Evolutionary conservation across 2,113 vertebrate genomes (phyloP), one percentile per base, ranked within the genome.

Genomic region (Lagopus leucura): DNA sequence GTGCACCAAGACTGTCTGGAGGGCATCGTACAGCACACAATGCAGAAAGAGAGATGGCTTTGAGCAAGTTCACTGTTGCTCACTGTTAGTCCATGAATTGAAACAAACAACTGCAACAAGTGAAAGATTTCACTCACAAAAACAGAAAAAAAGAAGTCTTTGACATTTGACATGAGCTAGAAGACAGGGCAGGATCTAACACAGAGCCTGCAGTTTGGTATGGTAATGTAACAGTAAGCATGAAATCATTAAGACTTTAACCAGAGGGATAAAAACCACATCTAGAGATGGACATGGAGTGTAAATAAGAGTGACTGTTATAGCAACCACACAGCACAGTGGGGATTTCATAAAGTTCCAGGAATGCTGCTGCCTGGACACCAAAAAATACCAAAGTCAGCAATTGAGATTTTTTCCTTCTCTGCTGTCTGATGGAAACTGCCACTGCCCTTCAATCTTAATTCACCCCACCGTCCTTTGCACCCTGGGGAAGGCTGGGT

Each of bases 281-380:
- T 64, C 38, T 81, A 70, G 76, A 74, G 52, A 63, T 36, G 50
- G 54, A 86, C 32, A 50, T 10, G 36, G 45, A 55, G 14, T 55
- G 45, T 57, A 82, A 88, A 38, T 60, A 88, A 67, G 64, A 95
- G 64, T 63, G 85, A 70, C 50, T 88, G 69, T 86, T 77, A 55
- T 0, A 77, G 85, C 69, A 94, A 57, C 72, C 48, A 88, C 79
- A 88, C 27, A 48, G 42, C 40, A 66, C 34, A 19, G 0, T 16
- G 21, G 28, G 72, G 38, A 85, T 82, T 90, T 91, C 45, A 79
- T 78, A 48, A 18, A 15, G 28, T 89, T 85, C 14, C 15, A 93
- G 65, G 50, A 61, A 54, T 85, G 76, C 24, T 24, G 63, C 34
- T 83, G 47, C 67, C 71, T 73, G 25, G 43, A 88, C 64, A 70